Base-by-base conservation (phyloP, 2,113 vertebrate species). In the Hemichromis elongatus region DNA sequence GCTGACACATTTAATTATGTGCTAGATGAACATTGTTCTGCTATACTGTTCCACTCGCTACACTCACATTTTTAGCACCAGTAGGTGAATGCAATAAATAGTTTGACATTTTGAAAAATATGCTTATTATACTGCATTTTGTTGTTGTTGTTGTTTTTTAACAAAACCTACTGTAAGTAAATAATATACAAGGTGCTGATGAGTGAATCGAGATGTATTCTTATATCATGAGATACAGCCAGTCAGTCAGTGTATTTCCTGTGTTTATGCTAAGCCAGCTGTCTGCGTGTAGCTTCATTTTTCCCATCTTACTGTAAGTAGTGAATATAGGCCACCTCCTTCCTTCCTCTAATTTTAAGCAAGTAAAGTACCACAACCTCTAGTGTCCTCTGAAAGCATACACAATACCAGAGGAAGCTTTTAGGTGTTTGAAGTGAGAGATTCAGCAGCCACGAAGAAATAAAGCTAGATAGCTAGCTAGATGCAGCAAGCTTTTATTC, bases 401-500 rank as follows among this genome's bases (percentile, higher is more conserved):
- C 84, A 75, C 12, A 53, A 35, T 24, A 81, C 54, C 81, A 66
- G 24, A 80, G 63, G 81, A 75, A 86, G 63, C 28, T 68, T 77
- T 81, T 6, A 3, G 30, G 18, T 75, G 70, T 61, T 79, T 86
- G 21, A 57, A 80, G 30, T 7, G 3, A 55, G 24, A n/a, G 53
- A 6, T 79, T 84, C 47, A 66, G 24, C 26, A 30, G 79, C 18
- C 2, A 73, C 52, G 24, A 86, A 75, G n/a, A 55, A 4, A 24
- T 12, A 50, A 68, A 45, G 75, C 42, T 80, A 79, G 66, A 7
- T 45, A 45, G 66, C 13, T 45, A 70, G 40, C 86, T 81, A n/a
- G 70, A 85, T 92, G 80, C 19, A 42, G 28, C 50, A 61, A 85
- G 80, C 84, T 92, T 94, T 92, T 77, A 89, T 93, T 91, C 68